Evolutionary conservation across 2,113 vertebrate genomes (phyloP).

Genomic region (Prionailurus bengalensis): DNA sequence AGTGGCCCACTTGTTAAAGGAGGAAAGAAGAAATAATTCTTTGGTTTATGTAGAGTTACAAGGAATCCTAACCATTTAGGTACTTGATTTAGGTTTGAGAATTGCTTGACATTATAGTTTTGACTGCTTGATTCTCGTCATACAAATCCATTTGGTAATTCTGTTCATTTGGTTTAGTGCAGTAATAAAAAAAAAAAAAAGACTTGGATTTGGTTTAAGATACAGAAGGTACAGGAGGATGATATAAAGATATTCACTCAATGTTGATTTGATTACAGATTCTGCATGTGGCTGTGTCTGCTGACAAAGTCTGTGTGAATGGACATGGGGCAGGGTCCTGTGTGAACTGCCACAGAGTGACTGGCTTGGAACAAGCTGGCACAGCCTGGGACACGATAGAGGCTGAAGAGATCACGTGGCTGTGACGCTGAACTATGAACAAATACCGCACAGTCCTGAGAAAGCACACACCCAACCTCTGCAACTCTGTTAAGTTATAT

Average conservation of each 20-base stretch:
- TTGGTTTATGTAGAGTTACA: neutral
- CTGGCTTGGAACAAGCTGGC: neutral
- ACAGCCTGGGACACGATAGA: neutral
- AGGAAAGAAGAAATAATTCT: neutral
- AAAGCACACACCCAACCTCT: neutral
- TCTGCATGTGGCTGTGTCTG: neutral
- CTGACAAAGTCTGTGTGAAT: neutral
- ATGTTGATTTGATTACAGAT: neutral
- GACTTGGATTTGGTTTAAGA: neutral
- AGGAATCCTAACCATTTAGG: conserved; percentile 44
- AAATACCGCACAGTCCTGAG: neutral
- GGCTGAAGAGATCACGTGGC: neutral
- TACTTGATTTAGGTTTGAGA: neutral
- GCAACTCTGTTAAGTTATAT: neutral
- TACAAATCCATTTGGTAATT: neutral
- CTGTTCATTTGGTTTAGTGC: neutral
- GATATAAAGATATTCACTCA: neutral
- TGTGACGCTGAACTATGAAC: neutral
- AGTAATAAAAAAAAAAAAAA: neutral
- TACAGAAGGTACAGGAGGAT: neutral
- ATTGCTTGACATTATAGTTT: neutral
- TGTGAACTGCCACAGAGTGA: rapidly evolving
- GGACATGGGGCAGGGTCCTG: neutral
- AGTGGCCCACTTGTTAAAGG: conserved; percentile 31
- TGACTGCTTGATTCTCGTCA: neutral